Conservation (phyloP, 2,113 vertebrate species). For the Eupsittula cactorum region DNA sequence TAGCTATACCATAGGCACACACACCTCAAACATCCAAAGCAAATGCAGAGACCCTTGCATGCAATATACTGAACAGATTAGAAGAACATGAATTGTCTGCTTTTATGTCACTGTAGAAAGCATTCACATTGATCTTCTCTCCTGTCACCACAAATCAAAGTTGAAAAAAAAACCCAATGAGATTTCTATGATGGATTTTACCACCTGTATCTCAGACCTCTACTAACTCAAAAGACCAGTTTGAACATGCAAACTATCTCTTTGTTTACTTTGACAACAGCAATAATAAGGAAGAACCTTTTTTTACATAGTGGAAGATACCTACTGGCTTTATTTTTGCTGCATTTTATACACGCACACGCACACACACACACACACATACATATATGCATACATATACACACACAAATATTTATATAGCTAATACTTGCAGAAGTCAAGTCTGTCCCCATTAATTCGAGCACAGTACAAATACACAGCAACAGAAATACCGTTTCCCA, state of each 20-base stretch:
- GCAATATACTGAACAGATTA: background rate
- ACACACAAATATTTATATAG: background rate
- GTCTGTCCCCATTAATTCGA: background rate
- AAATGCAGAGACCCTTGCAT: background rate
- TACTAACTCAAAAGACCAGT: background rate
- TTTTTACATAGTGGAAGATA: background rate
- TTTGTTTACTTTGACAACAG: background rate
- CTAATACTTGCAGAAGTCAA: background rate
- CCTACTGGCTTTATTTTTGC: background rate
- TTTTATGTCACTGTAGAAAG: background rate
- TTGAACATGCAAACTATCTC: background rate
- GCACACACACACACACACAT: accelerated
- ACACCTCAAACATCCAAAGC: background rate
- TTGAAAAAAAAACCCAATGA: background rate
- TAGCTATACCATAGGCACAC: background rate
- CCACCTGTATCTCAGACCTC: background rate
- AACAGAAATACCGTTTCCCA: background rate
- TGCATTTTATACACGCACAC: background rate
- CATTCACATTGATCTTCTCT: background rate
- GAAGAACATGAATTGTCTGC: background rate
- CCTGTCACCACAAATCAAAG: background rate
- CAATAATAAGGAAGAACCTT: background rate
- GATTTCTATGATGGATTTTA: background rate
- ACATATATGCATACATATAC: background rate
- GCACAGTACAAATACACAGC: background rate